These are phyloP conservation scores for Falco columbarius DNA, from an alignment of 2,797 vertebrate species.

Conservation along the genomic window DNA sequence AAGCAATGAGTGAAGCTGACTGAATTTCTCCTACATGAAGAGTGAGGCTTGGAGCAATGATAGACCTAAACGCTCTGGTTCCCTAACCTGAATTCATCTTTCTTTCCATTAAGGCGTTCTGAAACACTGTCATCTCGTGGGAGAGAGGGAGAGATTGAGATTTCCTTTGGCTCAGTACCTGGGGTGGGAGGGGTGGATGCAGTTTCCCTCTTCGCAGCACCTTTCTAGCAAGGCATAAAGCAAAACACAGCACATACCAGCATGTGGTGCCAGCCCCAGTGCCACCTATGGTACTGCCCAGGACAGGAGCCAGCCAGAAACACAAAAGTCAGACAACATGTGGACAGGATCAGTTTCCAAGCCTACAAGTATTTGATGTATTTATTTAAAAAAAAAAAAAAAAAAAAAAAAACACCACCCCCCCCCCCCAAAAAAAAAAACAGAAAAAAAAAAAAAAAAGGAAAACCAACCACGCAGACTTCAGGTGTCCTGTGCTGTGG, in stretches of 20 bases:
- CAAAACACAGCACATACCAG: neutral
- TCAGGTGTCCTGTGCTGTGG: neutral
- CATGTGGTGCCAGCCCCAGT: accelerated
- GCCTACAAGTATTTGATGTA: neutral
- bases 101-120: neutral
- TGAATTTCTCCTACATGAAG: neutral
- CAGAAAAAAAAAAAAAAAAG: too few species aligned
- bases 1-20: neutral
- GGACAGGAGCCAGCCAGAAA: neutral
- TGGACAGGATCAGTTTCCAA: neutral
- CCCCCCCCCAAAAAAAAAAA: too few species aligned
- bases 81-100: neutral
- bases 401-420: neutral
- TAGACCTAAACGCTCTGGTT: neutral
- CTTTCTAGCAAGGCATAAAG: neutral
- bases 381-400: neutral
- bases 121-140: neutral
- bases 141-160: neutral
- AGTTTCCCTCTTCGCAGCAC: neutral
- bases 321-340: neutral
- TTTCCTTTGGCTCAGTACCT: neutral
- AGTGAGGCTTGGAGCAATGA: neutral
- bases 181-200: neutral
- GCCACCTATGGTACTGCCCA: neutral
- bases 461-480: neutral